Evolutionary conservation across 2,113 vertebrate genomes (phyloP).

Genomic region (Ictalurus punctatus): DNA sequence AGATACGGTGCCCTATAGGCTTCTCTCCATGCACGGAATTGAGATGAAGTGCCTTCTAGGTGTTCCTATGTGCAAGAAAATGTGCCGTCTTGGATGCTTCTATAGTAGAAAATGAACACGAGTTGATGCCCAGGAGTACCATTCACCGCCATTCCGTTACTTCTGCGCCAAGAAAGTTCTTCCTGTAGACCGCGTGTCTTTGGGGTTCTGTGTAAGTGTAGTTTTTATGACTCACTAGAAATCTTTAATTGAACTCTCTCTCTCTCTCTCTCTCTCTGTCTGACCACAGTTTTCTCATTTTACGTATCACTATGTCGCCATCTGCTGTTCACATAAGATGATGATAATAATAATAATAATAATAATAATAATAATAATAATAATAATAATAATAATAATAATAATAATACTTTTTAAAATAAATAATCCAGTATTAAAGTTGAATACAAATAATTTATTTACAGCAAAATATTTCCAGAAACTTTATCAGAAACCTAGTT

Average conservation of each 20-base stretch:
- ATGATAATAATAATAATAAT: neutral
- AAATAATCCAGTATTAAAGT: neutral
- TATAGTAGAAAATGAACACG: neutral
- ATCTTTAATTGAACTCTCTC: neutral
- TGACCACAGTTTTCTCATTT: neutral
- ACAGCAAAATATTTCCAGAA: neutral
- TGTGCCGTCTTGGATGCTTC: neutral
- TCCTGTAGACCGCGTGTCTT: neutral
- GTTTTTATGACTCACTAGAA: neutral
- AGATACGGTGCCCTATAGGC: neutral
- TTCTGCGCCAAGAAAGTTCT: neutral
- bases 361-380: neutral
- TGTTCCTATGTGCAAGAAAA: neutral
- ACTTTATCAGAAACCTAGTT: neutral
- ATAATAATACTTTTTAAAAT: neutral
- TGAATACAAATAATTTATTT: neutral
- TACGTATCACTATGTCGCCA: neutral
- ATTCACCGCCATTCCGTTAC: neutral
- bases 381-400: neutral
- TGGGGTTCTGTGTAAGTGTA: neutral
- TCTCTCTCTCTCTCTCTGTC: neutral
- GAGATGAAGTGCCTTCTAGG: neutral
- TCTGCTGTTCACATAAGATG: slow-evolving; percentile 8
- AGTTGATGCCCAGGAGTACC: neutral
- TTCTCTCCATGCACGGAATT: neutral